phyloP scores from a whole-genome alignment of 2,888 invertebrate genomes.

The Eupithecia subfuscata region DNA sequence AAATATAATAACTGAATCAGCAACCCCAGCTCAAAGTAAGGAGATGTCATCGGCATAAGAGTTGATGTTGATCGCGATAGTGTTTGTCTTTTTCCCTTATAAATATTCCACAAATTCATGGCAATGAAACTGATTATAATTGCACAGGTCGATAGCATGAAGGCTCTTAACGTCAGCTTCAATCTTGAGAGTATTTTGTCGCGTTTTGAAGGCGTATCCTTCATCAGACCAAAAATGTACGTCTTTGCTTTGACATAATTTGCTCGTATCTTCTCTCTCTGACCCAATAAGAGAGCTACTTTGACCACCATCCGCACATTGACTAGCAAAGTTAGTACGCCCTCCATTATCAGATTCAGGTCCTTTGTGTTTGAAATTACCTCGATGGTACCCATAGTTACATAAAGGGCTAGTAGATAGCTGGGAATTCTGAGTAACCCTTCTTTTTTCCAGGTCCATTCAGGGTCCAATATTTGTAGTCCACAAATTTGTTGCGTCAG shows the following conservation, averaged over 20 bases:
- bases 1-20: slow-evolving; percentile 60
- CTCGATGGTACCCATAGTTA: slow-evolving; percentile 61
- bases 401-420: slow-evolving; percentile 55
- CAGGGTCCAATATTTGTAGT: slow-evolving; percentile 62
- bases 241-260: slow-evolving; percentile 61
- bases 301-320: slow-evolving; percentile 53
- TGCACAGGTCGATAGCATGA: slow-evolving; percentile 44
- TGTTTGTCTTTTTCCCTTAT: slow-evolving; percentile 53
- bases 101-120: not conserved
- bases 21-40: slow-evolving; percentile 65
- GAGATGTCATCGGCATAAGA: slow-evolving; percentile 65
- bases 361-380: slow-evolving; percentile 52
- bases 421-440: slow-evolving; percentile 51
- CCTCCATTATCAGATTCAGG: slow-evolving; percentile 57
- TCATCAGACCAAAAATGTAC: slow-evolving; percentile 52
- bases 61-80: slow-evolving; percentile 62
- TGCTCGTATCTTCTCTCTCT: slow-evolving; percentile 51
- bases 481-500: slow-evolving; percentile 60
- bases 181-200: slow-evolving; percentile 16
- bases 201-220: slow-evolving; percentile 45
- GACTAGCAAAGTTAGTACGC: slow-evolving; percentile 59
- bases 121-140: not conserved
- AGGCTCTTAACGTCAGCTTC: slow-evolving; percentile 7
- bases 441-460: slow-evolving; percentile 62
- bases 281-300: slow-evolving; percentile 52